These are phyloP conservation scores for Dendroctonus valens DNA, from an alignment of 1,140 invertebrate genomes.

Conservation along the genomic window DNA sequence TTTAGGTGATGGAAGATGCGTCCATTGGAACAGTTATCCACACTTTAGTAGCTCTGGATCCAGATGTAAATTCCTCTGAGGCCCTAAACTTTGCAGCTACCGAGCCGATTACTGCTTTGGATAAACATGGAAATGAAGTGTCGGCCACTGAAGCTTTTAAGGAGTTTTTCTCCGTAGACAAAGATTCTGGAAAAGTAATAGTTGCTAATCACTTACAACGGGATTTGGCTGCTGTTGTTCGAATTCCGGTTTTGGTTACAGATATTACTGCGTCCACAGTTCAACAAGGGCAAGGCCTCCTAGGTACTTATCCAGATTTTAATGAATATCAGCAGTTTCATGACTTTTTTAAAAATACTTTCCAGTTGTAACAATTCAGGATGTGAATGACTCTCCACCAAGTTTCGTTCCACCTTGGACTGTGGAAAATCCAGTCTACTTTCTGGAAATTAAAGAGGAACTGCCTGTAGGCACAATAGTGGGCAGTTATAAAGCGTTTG, in stretches of 20 bases:
- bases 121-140: constrained; percentile 79
- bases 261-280: constrained; percentile 75
- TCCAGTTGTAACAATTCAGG: constrained; percentile 79
- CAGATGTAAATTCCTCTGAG: constrained; percentile 69
- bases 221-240: constrained; percentile 69
- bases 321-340: constrained; percentile 8
- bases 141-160: constrained; percentile 57
- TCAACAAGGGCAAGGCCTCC: constrained; percentile 72
- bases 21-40: constrained; percentile 71
- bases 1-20: constrained; percentile 70
- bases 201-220: constrained; percentile 67
- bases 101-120: constrained; percentile 71
- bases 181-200: constrained; percentile 67
- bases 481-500: constrained; percentile 75
- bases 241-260: constrained; percentile 74
- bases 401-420: constrained; percentile 71
- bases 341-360: background rate
- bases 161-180: constrained; percentile 72
- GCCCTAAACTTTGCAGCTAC: constrained; percentile 71
- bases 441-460: constrained; percentile 76
- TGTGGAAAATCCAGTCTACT: constrained; percentile 64
- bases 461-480: constrained; percentile 78
- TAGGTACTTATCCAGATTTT: constrained; percentile 22
- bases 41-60: constrained; percentile 74
- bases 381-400: constrained; percentile 68